A percentile compares a stretch with the other conserved stretches of the same genome.
These are phyloP conservation scores for Megalops atlanticus DNA, from an alignment of 2,113 vertebrate species.

Conservation along the genomic window DNA sequence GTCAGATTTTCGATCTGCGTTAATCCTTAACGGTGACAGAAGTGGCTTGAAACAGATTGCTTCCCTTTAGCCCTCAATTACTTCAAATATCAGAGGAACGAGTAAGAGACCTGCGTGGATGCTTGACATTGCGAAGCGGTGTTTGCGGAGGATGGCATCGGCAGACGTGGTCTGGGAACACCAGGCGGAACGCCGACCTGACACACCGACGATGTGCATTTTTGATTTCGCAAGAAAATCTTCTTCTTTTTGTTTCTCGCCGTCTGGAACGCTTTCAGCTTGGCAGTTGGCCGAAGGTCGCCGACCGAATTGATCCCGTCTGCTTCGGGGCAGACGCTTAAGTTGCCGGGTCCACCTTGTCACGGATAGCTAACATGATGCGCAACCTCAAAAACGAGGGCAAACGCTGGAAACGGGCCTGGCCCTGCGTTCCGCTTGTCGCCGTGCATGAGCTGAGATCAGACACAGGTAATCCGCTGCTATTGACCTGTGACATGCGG, in stretches of 20 bases:
- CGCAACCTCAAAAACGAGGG: background rate
- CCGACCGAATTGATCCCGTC: background rate
- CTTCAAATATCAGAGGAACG: background rate
- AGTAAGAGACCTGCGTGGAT: background rate
- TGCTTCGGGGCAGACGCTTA: background rate
- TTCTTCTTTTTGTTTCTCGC: background rate
- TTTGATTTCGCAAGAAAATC: background rate
- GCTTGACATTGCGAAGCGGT: too few relatives aligned
- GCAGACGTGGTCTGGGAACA: background rate
- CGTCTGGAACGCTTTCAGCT: background rate
- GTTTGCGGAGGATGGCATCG: background rate
- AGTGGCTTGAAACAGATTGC: constrained; percentile 1
- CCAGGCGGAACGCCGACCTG: too few relatives aligned
- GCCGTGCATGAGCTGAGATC: background rate
- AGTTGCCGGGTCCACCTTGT: background rate
- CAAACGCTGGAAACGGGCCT: background rate
- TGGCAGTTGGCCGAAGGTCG: background rate
- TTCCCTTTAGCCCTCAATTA: background rate
- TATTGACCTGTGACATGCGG: constrained; percentile 14
- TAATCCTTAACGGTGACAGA: constrained; percentile 12
- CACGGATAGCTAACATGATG: background rate
- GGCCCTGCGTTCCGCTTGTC: background rate
- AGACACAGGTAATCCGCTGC: background rate
- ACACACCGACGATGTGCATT: background rate
- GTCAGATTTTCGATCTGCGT: background rate